phyloP scores from a whole-genome alignment of 2,113 vertebrate species.

The Marcusenius ussheri region DNA sequence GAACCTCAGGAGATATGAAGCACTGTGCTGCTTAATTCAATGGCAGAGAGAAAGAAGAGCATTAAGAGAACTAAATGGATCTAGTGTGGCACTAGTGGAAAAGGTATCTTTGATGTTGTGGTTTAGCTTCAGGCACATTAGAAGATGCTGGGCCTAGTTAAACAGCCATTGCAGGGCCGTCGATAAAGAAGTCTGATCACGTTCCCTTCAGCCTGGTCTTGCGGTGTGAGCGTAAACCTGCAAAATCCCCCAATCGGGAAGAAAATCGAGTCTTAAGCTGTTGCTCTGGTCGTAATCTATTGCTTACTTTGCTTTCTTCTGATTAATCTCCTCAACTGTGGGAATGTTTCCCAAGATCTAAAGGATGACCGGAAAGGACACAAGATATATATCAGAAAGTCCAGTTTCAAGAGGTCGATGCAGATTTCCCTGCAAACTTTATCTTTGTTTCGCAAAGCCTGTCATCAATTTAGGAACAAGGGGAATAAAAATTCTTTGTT shows the following conservation, averaged over 20 bases:
- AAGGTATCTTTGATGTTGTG: background rate
- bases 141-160: background rate
- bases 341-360: background rate
- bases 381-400: conserved; percentile 41
- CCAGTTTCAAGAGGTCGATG: conserved; percentile 29
- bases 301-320: conserved; percentile 28
- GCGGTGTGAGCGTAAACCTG: background rate
- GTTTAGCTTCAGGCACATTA: background rate
- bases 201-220: no score
- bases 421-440: conserved; percentile 6
- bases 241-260: background rate
- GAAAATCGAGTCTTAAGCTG: background rate
- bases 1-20: background rate
- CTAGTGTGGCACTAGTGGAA: background rate
- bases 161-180: background rate
- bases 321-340: conserved; percentile 43
- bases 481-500: conserved; percentile 24
- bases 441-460: conserved; percentile 31
- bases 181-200: background rate
- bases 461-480: conserved; percentile 33
- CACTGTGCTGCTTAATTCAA: background rate
- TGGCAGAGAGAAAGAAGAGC: background rate
- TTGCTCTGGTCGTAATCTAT: background rate
- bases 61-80: background rate
- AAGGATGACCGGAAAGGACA: background rate